These are phyloP conservation scores for Zygothrica quintamaculata DNA, from an alignment of 2,888 invertebrate genomes.

Conservation along the genomic window DNA sequence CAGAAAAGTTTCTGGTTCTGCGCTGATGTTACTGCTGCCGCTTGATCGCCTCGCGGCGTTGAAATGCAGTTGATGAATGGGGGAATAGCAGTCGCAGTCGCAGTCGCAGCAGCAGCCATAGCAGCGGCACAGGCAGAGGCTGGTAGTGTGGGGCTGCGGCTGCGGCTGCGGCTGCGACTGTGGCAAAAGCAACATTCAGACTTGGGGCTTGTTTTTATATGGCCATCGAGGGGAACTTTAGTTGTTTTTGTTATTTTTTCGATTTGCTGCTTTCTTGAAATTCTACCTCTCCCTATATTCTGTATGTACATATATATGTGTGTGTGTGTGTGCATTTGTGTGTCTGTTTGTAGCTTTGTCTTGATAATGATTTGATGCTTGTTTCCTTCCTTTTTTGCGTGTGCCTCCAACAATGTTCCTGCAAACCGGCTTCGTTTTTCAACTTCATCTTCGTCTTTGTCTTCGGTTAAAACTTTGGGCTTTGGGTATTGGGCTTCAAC, in stretches of 20 bases:
- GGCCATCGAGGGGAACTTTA: constrained; percentile 52
- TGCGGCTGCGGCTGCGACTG: constrained; percentile 4
- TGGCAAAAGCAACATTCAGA: constrained; percentile 32
- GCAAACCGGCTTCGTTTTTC: constrained; percentile 71
- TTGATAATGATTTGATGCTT: constrained; percentile 70
- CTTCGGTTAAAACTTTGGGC: constrained; percentile 5
- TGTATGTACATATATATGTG: constrained; percentile 7
- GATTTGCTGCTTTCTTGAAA: constrained; percentile 46
- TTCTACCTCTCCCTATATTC: constrained; percentile 35
- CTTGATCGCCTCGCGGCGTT: constrained; percentile 73
- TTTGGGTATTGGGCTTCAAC: neutral
- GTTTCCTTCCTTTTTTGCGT: constrained; percentile 78
- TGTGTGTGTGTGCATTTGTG: neutral
- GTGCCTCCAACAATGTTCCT: constrained; percentile 60
- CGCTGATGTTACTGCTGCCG: constrained; percentile 15
- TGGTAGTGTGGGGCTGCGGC: no score
- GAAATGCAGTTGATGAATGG: constrained; percentile 80
- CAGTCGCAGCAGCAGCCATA: neutral
- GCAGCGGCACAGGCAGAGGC: constrained; percentile 4
- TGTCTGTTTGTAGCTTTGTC: constrained; percentile 29
- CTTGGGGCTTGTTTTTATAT: constrained; percentile 46
- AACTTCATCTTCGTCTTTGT: constrained; percentile 35
- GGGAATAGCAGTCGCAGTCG: constrained; percentile 44
- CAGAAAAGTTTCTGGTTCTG: constrained; percentile 71
- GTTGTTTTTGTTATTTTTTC: constrained; percentile 59